A percentile compares a stretch with the other conserved stretches of the same genome.
These are phyloP conservation scores for Argyrosomus japonicus DNA, from an alignment of 2,113 vertebrate genomes.

Conservation along the genomic window DNA sequence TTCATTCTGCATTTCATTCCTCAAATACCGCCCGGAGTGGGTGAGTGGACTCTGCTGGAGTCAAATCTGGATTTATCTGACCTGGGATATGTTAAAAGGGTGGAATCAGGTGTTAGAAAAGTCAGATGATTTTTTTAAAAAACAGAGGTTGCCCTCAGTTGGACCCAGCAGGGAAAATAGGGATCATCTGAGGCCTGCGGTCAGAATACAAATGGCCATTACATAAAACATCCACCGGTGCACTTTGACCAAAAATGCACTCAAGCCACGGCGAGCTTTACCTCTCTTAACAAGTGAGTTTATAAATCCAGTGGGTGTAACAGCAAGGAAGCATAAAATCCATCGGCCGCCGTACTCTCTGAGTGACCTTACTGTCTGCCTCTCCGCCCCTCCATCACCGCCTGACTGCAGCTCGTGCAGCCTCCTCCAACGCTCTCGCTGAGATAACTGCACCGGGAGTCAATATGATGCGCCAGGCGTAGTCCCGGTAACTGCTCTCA, in stretches of 20 bases:
- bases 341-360: constrained; percentile 60
- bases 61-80: constrained; percentile 23
- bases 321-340: constrained; percentile 72
- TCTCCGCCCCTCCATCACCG: constrained; percentile 51
- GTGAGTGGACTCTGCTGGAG: constrained; percentile 33
- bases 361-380: constrained; percentile 61
- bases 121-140: constrained; percentile 7
- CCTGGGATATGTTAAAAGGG: constrained; percentile 21
- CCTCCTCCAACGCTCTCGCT: constrained; percentile 40
- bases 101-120: not conserved
- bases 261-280: constrained; percentile 39
- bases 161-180: not conserved
- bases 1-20: constrained; percentile 53
- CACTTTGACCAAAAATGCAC: constrained; percentile 64
- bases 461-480: constrained; percentile 58
- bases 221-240: constrained; percentile 38
- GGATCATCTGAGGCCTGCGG: constrained; percentile 25
- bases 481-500: constrained; percentile 65
- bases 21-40: constrained; percentile 50
- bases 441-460: constrained; percentile 68
- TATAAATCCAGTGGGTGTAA: constrained; percentile 64
- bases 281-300: constrained; percentile 59
- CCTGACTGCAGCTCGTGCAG: constrained; percentile 32
- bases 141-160: constrained; percentile 3
- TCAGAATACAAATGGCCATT: constrained; percentile 55